Percentiles rank a stretch among this genome's conserved stretches.
These are phyloP conservation scores for Takifugu ocellatus DNA, from an alignment of 2,797 vertebrate species.

Conservation along the genomic window DNA sequence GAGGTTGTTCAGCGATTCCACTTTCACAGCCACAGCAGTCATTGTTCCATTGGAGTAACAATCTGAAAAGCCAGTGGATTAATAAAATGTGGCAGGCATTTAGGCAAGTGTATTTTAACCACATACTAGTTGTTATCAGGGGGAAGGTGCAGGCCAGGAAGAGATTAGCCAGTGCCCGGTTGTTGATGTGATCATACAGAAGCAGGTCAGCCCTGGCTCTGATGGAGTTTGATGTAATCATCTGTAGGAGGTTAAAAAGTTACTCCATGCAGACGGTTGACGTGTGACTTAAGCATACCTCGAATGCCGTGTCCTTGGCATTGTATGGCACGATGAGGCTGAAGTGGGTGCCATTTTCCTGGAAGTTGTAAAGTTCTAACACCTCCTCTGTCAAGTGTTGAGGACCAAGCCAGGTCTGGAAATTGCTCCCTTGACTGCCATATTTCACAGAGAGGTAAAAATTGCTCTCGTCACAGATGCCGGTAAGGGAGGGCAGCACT, in stretches of 20 bases:
- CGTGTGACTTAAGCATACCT: conserved; percentile 47
- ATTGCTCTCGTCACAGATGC: conserved; percentile 60
- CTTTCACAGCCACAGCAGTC: conserved; percentile 72
- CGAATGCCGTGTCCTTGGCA: conserved; percentile 42
- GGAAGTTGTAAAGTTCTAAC: conserved; percentile 25
- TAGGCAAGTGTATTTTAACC: not conserved
- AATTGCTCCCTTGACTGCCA: conserved; percentile 58
- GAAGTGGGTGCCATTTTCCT: conserved; percentile 62
- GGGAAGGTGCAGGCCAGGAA: conserved; percentile 75
- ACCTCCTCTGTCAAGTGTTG: conserved; percentile 43
- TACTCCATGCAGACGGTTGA: not conserved
- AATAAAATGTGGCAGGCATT: not conserved
- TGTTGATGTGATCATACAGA: conserved; percentile 50
- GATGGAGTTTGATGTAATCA: conserved; percentile 44
- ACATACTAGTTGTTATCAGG: conserved; percentile 60
- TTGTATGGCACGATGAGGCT: conserved; percentile 58
- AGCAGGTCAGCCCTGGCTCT: conserved; percentile 63
- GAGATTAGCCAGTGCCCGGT: conserved; percentile 64
- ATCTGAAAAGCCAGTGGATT: conserved; percentile 44
- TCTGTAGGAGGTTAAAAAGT: conserved; percentile 28
- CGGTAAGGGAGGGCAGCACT: conserved; percentile 67
- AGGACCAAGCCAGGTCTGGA: conserved; percentile 53
- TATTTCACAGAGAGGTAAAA: conserved; percentile 63
- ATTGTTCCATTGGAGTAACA: conserved; percentile 82
- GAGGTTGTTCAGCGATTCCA: conserved; percentile 66